A percentile compares a stretch with the other conserved stretches of the same genome.
These are phyloP conservation scores for Actenoides lindsayi DNA, from an alignment of 2,113 vertebrate genomes.

Conservation along the genomic window DNA sequence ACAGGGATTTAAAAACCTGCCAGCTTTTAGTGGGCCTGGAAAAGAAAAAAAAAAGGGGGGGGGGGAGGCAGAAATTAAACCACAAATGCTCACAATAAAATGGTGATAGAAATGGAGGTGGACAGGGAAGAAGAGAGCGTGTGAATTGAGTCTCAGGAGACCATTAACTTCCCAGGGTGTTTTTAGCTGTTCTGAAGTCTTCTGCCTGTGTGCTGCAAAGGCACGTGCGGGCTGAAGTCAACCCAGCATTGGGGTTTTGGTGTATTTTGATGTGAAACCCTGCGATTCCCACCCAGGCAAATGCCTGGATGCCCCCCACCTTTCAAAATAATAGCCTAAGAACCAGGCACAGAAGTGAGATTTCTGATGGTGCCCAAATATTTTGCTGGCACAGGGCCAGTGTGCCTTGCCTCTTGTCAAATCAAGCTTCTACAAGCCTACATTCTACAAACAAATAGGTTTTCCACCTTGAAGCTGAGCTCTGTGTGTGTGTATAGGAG, in stretches of 20 bases:
- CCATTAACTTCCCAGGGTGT: background rate
- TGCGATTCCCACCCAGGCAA: background rate
- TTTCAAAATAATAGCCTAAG: background rate
- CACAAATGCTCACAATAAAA: slow-evolving; percentile 48
- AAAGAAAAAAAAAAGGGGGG: background rate
- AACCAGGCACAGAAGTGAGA: background rate
- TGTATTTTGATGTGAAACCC: background rate
- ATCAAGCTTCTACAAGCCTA: background rate
- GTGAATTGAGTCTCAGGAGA: background rate
- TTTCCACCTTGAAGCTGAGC: background rate
- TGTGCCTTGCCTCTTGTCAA: background rate
- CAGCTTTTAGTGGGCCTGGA: slow-evolving; percentile 3
- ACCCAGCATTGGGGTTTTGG: fast-evolving
- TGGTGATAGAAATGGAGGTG: background rate
- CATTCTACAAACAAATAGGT: background rate
- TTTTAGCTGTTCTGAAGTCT: background rate
- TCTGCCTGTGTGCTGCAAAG: background rate
- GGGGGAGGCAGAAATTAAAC: slow-evolving; percentile 25
- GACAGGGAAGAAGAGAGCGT: background rate
- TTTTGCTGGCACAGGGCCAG: background rate
- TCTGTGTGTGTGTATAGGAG: fast-evolving
- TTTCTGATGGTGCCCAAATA: background rate
- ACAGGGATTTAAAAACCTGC: slow-evolving; percentile 7
- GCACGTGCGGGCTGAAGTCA: background rate
- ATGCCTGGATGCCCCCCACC: background rate